Percentiles rank a stretch among this genome's conserved stretches.
phyloP scores from a whole-genome alignment of 2,113 vertebrate species.

The Spea multiplicata region DNA sequence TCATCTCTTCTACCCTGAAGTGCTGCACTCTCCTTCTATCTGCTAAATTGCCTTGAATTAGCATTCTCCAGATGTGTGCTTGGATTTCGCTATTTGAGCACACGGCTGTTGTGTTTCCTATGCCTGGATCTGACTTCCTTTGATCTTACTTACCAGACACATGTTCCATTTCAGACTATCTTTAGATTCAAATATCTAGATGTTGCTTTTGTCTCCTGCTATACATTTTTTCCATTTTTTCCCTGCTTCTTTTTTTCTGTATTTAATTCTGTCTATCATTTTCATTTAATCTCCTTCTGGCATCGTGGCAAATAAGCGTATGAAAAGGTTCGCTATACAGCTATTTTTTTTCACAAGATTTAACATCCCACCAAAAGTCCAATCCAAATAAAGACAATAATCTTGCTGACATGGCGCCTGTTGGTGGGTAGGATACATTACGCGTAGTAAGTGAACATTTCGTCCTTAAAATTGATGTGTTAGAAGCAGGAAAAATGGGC shows the following conservation, averaged over 20 bases:
- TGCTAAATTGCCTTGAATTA: constrained; percentile 45
- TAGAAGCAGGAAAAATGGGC: too few species aligned
- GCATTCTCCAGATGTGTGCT: constrained; percentile 43
- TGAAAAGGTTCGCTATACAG: too few species aligned
- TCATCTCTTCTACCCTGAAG: constrained; percentile 43
- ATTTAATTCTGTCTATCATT: neutral
- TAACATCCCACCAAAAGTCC: too few species aligned
- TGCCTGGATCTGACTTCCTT: constrained; percentile 5
- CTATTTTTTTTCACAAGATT: too few species aligned
- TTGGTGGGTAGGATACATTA: too few species aligned
- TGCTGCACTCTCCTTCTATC: constrained; percentile 40
- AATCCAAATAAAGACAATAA: too few species aligned
- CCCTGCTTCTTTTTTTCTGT: neutral
- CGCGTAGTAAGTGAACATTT: too few species aligned
- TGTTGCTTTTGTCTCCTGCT: neutral
- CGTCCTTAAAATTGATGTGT: too few species aligned
- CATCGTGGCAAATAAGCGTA: too few species aligned
- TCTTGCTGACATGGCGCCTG: too few species aligned
- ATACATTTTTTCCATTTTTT: neutral
- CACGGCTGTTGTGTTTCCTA: constrained; percentile 1
- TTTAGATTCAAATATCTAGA: constrained; percentile 1
- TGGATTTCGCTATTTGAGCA: constrained; percentile 16
- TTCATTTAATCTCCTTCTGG: too few species aligned
- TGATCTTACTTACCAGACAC: constrained; percentile 22
- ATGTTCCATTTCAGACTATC: constrained; percentile 13